Conservation (phyloP, 2,888 invertebrate species). For the Trimorus sp. region DNA sequence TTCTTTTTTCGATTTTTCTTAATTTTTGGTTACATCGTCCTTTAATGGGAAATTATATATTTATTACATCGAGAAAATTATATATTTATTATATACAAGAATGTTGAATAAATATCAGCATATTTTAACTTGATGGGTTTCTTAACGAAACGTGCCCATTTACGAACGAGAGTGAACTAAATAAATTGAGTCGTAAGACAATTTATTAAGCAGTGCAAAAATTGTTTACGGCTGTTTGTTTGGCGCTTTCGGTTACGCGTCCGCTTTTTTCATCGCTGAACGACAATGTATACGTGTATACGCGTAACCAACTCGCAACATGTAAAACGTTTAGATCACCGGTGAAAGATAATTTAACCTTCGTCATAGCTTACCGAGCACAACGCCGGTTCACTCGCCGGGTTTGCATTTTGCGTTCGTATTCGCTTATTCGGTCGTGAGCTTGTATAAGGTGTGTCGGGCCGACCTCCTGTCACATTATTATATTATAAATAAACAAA, state of each 20-base stretch:
- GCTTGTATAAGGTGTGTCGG: constrained; percentile 62
- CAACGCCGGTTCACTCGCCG: constrained; percentile 75
- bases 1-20: too few species aligned
- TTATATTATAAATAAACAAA: constrained; percentile 46
- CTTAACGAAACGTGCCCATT: too few species aligned
- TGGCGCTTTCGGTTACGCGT: constrained; percentile 22
- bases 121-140: too few species aligned
- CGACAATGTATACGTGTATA: constrained; percentile 60
- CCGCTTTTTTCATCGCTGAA: constrained; percentile 35
- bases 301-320: constrained; percentile 67
- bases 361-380: constrained; percentile 80
- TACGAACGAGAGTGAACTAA: too few species aligned
- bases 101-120: too few species aligned
- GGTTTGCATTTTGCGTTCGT: constrained; percentile 58
- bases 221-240: constrained; percentile 12
- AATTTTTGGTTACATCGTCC: too few species aligned
- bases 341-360: constrained; percentile 79
- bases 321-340: constrained; percentile 79
- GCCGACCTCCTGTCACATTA: constrained; percentile 38
- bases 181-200: too few species aligned
- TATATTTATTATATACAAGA: too few species aligned
- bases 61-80: too few species aligned
- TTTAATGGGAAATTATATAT: too few species aligned
- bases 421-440: constrained; percentile 60
- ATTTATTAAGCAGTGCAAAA: background rate